These are phyloP conservation scores for Ectropis crepuscularia DNA, from an alignment of 2,888 invertebrate genomes.

Conservation along the genomic window DNA sequence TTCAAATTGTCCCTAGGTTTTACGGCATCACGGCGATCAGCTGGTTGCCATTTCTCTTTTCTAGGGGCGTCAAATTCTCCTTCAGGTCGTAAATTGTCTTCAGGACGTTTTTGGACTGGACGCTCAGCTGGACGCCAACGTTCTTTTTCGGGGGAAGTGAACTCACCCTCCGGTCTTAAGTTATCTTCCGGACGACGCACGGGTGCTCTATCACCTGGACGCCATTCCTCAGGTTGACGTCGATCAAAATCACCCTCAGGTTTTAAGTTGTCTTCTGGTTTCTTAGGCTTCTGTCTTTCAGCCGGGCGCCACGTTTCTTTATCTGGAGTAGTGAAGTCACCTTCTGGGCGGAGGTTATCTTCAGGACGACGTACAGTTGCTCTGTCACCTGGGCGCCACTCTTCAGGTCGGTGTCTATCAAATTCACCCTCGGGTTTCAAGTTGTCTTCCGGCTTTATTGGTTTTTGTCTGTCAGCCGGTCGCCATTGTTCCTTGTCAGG, in stretches of 20 bases:
- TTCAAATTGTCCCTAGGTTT: constrained; percentile 76
- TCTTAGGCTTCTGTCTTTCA: constrained; percentile 74
- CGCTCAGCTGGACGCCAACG: constrained; percentile 82
- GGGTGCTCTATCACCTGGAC: constrained; percentile 68
- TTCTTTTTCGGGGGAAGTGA: constrained; percentile 56
- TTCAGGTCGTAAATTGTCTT: constrained; percentile 81
- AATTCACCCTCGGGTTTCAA: constrained; percentile 77
- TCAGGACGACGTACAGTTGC: constrained; percentile 77
- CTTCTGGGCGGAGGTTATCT: constrained; percentile 82
- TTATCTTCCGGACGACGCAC: constrained; percentile 80
- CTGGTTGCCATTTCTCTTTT: constrained; percentile 72
- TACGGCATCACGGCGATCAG: constrained; percentile 69
- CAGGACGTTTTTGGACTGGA: constrained; percentile 49
- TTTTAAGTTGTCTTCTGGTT: constrained; percentile 80
- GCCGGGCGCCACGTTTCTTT: constrained; percentile 73
- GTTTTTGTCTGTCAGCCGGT: constrained; percentile 69
- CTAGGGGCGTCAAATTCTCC: constrained; percentile 67
- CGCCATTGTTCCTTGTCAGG: constrained; percentile 57
- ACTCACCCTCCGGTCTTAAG: constrained; percentile 67
- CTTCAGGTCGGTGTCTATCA: constrained; percentile 53
- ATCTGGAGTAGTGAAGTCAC: constrained; percentile 73
- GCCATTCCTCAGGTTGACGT: constrained; percentile 57
- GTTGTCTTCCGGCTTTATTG: constrained; percentile 57
- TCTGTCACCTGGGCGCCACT: constrained; percentile 71
- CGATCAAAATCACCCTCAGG: constrained; percentile 77